Percentiles rank a stretch among this genome's conserved stretches.
Evolutionary conservation across 2,113 vertebrate species (phyloP).

Genomic region (Balaenoptera acutorostrata): DNA sequence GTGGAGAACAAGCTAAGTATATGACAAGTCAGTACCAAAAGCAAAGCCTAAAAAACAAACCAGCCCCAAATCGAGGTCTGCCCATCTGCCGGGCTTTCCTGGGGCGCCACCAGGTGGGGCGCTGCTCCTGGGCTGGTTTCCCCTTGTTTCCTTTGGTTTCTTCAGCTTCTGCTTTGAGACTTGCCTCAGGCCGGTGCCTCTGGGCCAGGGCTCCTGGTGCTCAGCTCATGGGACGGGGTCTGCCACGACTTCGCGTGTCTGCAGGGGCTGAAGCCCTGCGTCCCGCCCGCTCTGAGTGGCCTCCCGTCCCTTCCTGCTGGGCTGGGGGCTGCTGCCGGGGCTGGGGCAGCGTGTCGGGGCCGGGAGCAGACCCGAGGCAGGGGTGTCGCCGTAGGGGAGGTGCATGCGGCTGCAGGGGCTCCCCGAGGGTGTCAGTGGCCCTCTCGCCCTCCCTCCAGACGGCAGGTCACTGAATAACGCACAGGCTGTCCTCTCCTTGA

Average conservation of each 20-base stretch:
- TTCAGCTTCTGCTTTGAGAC: background rate
- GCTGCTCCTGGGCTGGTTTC: background rate
- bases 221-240: accelerated
- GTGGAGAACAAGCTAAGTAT: background rate
- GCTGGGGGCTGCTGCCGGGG: background rate
- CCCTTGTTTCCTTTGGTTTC: background rate
- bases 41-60: background rate
- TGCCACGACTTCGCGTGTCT: background rate
- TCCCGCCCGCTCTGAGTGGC: accelerated
- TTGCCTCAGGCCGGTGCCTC: accelerated
- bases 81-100: accelerated
- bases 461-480: accelerated
- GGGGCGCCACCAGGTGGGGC: background rate
- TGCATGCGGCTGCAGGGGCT: background rate
- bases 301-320: accelerated
- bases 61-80: accelerated
- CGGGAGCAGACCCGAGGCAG: background rate
- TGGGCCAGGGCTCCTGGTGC: background rate
- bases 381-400: background rate
- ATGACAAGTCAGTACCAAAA: background rate
- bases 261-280: background rate
- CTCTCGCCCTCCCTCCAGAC: background rate
- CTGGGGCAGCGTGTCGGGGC: background rate
- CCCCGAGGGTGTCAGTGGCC: background rate
- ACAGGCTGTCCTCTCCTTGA: accelerated